A percentile compares a stretch with the other conserved stretches of the same genome.
These are phyloP conservation scores for Acanthochromis polyacanthus DNA, from an alignment of 2,113 vertebrate genomes.

Conservation along the genomic window DNA sequence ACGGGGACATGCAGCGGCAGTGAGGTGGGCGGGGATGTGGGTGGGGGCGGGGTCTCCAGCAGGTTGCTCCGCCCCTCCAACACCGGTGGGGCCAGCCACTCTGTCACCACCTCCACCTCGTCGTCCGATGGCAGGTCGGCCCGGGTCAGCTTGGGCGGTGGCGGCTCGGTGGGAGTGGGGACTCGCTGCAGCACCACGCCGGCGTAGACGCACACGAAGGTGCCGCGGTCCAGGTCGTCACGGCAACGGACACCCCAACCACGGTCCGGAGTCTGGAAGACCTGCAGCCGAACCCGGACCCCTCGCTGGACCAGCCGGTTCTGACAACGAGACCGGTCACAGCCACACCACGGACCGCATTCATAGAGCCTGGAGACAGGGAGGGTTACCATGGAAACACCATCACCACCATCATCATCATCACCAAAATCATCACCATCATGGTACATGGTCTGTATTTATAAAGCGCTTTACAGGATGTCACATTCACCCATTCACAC, in stretches of 20 bases:
- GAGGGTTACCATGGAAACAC: too few relatives aligned
- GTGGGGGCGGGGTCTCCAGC: conserved; percentile 35
- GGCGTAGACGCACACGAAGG: conserved; percentile 94
- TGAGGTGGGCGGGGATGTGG: neutral
- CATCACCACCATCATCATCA: too few relatives aligned
- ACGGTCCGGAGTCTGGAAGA: conserved; percentile 88
- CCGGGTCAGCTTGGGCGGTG: conserved; percentile 52
- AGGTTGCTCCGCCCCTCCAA: conserved; percentile 46
- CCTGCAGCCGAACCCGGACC: conserved; percentile 91
- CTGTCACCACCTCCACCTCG: conserved; percentile 85
- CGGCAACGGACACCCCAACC: conserved; percentile 95
- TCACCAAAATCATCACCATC: too few relatives aligned
- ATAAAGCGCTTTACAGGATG: too few relatives aligned
- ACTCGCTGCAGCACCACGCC: conserved; percentile 75
- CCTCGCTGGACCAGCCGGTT: conserved; percentile 95
- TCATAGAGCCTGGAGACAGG: conserved; percentile 89
- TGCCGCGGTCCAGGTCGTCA: conserved; percentile 93
- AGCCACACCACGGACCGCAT: conserved; percentile 92
- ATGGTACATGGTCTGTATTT: too few relatives aligned
- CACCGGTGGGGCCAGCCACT: conserved; percentile 78
- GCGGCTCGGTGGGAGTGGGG: conserved; percentile 12
- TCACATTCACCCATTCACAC: too few relatives aligned
- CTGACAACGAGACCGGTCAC: conserved; percentile 88
- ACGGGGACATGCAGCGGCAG: conserved; percentile 68
- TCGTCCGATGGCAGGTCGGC: conserved; percentile 78